phyloP scores from a whole-genome alignment of 2,797 vertebrate genomes.

The Phrynocephalus forsythii region DNA sequence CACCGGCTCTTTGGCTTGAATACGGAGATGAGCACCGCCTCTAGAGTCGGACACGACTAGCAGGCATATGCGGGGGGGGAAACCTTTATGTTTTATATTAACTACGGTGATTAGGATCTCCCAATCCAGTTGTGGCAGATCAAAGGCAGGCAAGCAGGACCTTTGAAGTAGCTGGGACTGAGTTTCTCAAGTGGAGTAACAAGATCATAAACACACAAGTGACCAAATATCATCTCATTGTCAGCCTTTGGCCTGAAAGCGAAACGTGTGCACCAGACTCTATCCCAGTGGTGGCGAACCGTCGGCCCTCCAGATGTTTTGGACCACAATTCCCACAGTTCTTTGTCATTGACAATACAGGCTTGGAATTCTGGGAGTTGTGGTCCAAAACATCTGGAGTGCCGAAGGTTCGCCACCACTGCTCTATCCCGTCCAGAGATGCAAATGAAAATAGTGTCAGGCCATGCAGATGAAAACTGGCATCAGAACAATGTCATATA shows the following conservation, averaged over 20 bases:
- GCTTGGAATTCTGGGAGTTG: too few species aligned
- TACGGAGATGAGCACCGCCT: too few species aligned
- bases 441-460: too few species aligned
- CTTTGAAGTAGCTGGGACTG: slow-evolving; percentile 9
- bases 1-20: too few species aligned
- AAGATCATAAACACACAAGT: background rate
- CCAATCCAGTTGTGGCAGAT: background rate
- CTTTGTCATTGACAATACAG: too few species aligned
- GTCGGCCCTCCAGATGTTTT: too few species aligned
- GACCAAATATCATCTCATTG: background rate
- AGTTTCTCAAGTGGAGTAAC: background rate
- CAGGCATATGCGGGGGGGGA: too few species aligned
- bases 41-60: too few species aligned
- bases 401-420: too few species aligned
- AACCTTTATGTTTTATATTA: background rate
- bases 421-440: background rate
- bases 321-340: too few species aligned
- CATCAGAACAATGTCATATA: background rate
- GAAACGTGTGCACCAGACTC: background rate
- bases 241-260: background rate
- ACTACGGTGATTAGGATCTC: background rate
- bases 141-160: background rate
- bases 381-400: too few species aligned
- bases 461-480: background rate
- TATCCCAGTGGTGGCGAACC: too few species aligned